Evolutionary conservation across 2,888 invertebrate genomes (phyloP), one percentile per base, ranked within the genome.

Genomic region (Drosophila ochracea): DNA sequence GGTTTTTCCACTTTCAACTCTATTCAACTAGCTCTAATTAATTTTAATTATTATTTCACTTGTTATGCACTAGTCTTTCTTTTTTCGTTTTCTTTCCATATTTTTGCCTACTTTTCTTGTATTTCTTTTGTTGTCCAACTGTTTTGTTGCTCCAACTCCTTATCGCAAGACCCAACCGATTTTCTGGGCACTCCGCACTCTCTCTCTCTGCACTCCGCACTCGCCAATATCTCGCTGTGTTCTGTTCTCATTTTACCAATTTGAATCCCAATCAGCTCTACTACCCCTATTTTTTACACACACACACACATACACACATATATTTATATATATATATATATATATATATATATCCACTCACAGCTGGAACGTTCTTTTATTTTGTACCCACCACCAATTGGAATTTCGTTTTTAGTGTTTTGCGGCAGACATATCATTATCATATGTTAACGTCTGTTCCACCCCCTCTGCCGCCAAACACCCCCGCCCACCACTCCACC

Each of bases 301-400:
- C n/a, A 5, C 25, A 57, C 50, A 50, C 28, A 47, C 47, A 41
- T 1, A 9, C 0, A 25, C 3, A 25, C 4, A 28, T 28, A 39
- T 7, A 19, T 3, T 13, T 2, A 33, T 11, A 25, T 25, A 35
- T 4, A 13, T 13, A 35, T 16, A 16, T 16, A 35, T 16, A 0
- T 35, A 35, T 16, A 16, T 31, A 52, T 50, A 35, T 16, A 50
- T 37, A 13, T 9, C 4, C 52, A 59, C 73, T 71, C 73, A 43
- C 58, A 78, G 83, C 83, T 87, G 81, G 78, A 78, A 81, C 61
- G 70, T 47, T 60, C 60, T 63, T 37, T 76, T 74, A 68, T 47
- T 16, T 47, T 16, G 47, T 47, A 68, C 68, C 84, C 84, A 90
- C 91, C 90, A 86, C 91, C 90, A 89, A 90, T 80, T 85, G 81